phyloP scores from a whole-genome alignment of 2,888 invertebrate genomes.

The Bombylius major region DNA sequence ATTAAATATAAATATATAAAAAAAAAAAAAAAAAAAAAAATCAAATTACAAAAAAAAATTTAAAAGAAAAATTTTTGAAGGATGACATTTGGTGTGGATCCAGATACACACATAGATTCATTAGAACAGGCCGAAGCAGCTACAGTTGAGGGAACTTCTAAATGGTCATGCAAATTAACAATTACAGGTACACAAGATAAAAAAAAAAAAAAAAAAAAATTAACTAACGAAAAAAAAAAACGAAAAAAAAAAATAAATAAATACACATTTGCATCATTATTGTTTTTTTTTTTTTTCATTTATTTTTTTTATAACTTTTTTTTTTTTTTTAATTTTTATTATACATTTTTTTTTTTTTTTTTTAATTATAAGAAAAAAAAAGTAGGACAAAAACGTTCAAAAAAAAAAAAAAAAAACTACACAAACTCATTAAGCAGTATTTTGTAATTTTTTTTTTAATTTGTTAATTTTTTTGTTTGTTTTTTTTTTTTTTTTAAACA shows the following conservation, averaged over 20 bases:
- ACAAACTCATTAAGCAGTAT: no score
- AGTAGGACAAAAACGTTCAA: no score
- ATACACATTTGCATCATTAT: not conserved
- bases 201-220: constrained; percentile 1
- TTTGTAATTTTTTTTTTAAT: no score
- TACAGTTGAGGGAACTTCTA: constrained; percentile 97
- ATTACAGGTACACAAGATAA: constrained; percentile 72
- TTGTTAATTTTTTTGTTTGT: no score
- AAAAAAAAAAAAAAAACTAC: no score
- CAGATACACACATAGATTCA: constrained; percentile 95
- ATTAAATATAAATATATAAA: not conserved
- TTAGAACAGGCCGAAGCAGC: constrained; percentile 95
- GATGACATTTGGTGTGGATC: constrained; percentile 94
- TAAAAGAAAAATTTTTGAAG: constrained; percentile 43
- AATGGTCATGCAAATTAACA: constrained; percentile 99
- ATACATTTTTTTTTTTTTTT: no score
- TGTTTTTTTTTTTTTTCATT: not conserved
- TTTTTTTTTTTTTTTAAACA: no score
- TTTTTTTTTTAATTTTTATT: no score
- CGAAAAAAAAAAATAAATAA: not conserved
- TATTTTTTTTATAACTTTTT: no score
- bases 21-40: not conserved
- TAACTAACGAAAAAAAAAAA: not conserved
- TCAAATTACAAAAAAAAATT: not conserved
- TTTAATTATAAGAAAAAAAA: no score